phyloP scores from a whole-genome alignment of 2,797 vertebrate genomes.

The Australoheros facetus region DNA sequence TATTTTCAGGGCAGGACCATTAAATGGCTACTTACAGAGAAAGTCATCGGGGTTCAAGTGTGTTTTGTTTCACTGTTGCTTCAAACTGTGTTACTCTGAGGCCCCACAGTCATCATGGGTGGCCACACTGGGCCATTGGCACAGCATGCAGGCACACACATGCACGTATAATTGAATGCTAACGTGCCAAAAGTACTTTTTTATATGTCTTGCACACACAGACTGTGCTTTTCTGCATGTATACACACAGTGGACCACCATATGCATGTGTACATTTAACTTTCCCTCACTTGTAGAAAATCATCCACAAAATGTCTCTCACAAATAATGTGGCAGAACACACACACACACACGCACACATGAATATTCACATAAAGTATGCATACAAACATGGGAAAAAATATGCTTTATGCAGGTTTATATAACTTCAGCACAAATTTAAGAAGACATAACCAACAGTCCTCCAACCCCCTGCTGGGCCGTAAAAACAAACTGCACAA shows the following conservation, averaged over 20 bases:
- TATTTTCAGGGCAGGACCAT: constrained; percentile 57
- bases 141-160: constrained; percentile 17
- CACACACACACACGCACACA: not conserved
- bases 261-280: not conserved
- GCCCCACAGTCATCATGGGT: constrained; percentile 73
- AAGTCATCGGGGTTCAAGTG: constrained; percentile 64
- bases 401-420: constrained; percentile 30
- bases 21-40: constrained; percentile 63
- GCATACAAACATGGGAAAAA: constrained; percentile 13
- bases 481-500: constrained; percentile 79
- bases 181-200: not conserved
- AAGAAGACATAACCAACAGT: constrained; percentile 21
- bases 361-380: not conserved
- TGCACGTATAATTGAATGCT: constrained; percentile 15
- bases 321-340: not conserved
- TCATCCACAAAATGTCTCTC: not conserved
- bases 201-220: not conserved
- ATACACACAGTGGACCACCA: not conserved
- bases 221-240: not conserved
- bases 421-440: constrained; percentile 28
- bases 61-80: constrained; percentile 73
- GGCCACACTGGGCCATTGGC: constrained; percentile 57
- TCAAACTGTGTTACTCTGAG: constrained; percentile 70
- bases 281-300: not conserved
- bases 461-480: constrained; percentile 50